These are phyloP conservation scores for Blastobasis adustella DNA, from an alignment of 2,888 invertebrate genomes.

Conservation along the genomic window DNA sequence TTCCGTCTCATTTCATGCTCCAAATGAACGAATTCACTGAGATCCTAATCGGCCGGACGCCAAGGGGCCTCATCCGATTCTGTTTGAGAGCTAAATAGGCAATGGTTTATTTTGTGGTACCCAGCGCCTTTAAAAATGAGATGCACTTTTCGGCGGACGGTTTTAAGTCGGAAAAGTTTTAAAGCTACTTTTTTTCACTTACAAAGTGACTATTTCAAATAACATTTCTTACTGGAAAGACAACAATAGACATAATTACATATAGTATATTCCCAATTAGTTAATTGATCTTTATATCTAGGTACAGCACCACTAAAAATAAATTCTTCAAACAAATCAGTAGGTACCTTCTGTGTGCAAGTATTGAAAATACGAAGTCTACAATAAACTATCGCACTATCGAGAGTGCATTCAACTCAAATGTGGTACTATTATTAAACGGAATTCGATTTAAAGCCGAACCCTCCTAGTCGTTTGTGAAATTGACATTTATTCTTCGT, in stretches of 20 bases:
- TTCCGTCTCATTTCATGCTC: slow-evolving; percentile 49
- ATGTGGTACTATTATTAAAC: slow-evolving; percentile 71
- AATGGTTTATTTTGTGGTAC: slow-evolving; percentile 54
- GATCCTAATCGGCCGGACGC: slow-evolving; percentile 57
- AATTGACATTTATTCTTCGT: slow-evolving; percentile 75
- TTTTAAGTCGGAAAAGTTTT: background rate
- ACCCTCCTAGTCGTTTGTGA: slow-evolving; percentile 73
- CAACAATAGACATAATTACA: too few species aligned
- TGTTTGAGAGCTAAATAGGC: slow-evolving; percentile 55
- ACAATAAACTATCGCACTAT: slow-evolving; percentile 67
- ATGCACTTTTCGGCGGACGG: background rate
- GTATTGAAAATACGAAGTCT: slow-evolving; percentile 6
- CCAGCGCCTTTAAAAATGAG: slow-evolving; percentile 24
- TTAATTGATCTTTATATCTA: too few species aligned
- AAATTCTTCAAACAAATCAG: too few species aligned
- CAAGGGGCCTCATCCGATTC: slow-evolving; percentile 54
- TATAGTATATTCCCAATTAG: too few species aligned
- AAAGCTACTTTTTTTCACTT: too few species aligned
- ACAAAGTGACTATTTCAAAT: too few species aligned
- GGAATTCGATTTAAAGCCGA: slow-evolving; percentile 73
- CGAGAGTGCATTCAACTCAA: slow-evolving; percentile 71
- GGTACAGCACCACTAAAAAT: too few species aligned
- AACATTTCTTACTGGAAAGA: too few species aligned
- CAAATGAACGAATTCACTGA: slow-evolving; percentile 52
- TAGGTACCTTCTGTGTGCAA: too few species aligned